These are phyloP conservation scores for Anolis apletophallus DNA, from an alignment of 2,797 vertebrate species.

Conservation along the genomic window DNA sequence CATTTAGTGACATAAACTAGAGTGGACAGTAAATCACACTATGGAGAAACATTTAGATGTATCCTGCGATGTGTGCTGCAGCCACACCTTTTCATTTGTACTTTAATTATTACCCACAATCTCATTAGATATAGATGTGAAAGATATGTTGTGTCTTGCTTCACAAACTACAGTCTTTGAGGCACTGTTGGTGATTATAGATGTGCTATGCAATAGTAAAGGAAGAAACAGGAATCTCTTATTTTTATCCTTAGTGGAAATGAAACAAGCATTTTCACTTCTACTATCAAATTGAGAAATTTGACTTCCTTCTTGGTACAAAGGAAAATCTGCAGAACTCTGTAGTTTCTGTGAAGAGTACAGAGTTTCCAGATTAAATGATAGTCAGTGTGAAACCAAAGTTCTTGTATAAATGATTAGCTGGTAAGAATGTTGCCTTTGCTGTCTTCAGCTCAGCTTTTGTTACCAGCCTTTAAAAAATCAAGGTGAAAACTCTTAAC, in stretches of 20 bases:
- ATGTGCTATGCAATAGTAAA: not conserved
- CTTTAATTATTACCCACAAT: not conserved
- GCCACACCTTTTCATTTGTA: not conserved
- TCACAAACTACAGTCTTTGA: not conserved
- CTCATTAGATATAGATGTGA: not conserved
- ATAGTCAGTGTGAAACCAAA: not conserved
- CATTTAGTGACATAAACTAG: slow-evolving; percentile 5
- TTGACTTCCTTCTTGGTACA: not conserved
- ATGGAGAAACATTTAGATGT: not conserved
- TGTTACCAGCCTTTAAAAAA: not conserved
- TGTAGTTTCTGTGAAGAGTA: not conserved
- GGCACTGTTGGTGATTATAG: not conserved
- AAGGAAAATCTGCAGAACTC: not conserved
- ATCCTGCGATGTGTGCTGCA: not conserved
- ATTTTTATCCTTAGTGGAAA: not conserved
- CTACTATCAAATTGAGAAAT: not conserved
- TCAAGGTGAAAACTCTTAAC: not conserved
- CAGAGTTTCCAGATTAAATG: not conserved
- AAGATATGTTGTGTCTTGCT: not conserved
- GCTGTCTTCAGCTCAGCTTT: not conserved
- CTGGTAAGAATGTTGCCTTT: not conserved
- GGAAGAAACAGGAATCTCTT: not conserved
- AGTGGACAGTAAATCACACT: not conserved
- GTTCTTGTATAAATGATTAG: not conserved
- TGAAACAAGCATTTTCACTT: not conserved